A percentile compares a stretch with the other conserved stretches of the same genome.
phyloP scores from a whole-genome alignment of 2,797 vertebrate genomes.

The Micromesistius poutassou region DNA sequence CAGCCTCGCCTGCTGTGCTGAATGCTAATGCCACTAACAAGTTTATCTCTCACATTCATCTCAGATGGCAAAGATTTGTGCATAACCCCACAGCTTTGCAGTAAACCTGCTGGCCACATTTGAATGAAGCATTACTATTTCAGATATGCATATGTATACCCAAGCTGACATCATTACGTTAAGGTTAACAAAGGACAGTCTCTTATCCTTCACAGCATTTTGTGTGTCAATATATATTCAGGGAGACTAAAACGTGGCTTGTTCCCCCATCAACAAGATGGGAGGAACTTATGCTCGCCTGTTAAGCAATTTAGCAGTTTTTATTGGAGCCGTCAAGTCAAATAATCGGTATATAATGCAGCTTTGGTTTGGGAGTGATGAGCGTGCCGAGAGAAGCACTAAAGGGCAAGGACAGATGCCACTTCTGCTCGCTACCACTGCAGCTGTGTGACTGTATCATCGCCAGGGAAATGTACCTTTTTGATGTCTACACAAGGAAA shows the following conservation, averaged over 20 bases:
- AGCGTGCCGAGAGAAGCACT: constrained; percentile 66
- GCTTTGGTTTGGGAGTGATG: constrained; percentile 64
- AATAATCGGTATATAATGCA: constrained; percentile 66
- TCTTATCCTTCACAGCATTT: constrained; percentile 36
- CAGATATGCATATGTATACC: constrained; percentile 43
- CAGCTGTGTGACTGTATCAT: constrained; percentile 66
- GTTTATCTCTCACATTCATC: constrained; percentile 54
- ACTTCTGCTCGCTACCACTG: constrained; percentile 61
- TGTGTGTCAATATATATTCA: constrained; percentile 50
- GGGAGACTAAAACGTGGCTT: constrained; percentile 45
- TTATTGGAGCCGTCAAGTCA: constrained; percentile 62
- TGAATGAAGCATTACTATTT: constrained; percentile 63
- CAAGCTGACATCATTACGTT: constrained; percentile 65
- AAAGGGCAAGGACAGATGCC: constrained; percentile 66
- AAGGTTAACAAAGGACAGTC: constrained; percentile 57
- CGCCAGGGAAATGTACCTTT: constrained; percentile 55
- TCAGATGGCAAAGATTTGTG: constrained; percentile 53
- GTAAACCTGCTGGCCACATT: constrained; percentile 60
- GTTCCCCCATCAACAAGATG: constrained; percentile 36
- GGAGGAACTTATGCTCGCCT: constrained; percentile 43
- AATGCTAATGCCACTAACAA: constrained; percentile 71
- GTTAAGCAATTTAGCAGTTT: constrained; percentile 67
- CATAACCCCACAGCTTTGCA: constrained; percentile 30
- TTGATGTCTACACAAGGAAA: constrained; percentile 69
- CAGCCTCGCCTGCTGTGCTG: constrained; percentile 42